Evolutionary conservation across 2,888 invertebrate species (phyloP).

Genomic region (Ichneumoninae sp.): DNA sequence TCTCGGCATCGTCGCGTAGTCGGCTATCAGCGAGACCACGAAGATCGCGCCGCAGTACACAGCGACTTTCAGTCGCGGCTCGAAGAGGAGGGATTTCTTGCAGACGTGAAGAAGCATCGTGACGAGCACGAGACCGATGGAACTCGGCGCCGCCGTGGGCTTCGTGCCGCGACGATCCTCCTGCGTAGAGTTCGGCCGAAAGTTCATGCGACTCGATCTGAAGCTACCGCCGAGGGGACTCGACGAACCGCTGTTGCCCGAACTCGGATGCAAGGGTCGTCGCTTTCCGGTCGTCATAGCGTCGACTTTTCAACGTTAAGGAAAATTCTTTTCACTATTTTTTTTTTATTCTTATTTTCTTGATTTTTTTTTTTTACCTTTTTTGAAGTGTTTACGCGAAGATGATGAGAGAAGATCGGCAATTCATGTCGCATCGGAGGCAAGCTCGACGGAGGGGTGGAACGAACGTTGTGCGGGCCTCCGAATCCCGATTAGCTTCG

Average conservation of each 20-base stretch:
- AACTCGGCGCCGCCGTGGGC: constrained; percentile 93
- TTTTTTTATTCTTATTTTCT: neutral
- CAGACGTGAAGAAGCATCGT: constrained; percentile 94
- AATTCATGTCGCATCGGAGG: neutral
- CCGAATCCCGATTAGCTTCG: no score
- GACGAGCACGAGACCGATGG: constrained; percentile 91
- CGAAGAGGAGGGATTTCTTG: constrained; percentile 94
- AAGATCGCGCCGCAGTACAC: constrained; percentile 94
- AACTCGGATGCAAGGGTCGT: constrained; percentile 72
- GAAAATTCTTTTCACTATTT: neutral
- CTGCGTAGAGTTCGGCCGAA: constrained; percentile 85
- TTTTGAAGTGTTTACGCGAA: neutral
- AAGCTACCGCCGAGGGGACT: constrained; percentile 67
- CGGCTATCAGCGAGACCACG: constrained; percentile 93
- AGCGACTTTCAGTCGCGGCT: constrained; percentile 93
- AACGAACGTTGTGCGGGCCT: no score
- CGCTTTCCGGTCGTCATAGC: constrained; percentile 76
- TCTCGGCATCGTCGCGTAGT: constrained; percentile 93
- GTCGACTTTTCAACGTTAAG: neutral
- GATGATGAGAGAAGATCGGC: neutral
- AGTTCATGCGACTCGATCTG: constrained; percentile 85
- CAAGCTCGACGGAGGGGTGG: no score
- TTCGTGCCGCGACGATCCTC: constrained; percentile 88
- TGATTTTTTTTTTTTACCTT: neutral
- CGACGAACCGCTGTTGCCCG: constrained; percentile 63